These are phyloP conservation scores for Temnothorax longispinosus DNA, from an alignment of 1,140 invertebrate species.

Conservation along the genomic window DNA sequence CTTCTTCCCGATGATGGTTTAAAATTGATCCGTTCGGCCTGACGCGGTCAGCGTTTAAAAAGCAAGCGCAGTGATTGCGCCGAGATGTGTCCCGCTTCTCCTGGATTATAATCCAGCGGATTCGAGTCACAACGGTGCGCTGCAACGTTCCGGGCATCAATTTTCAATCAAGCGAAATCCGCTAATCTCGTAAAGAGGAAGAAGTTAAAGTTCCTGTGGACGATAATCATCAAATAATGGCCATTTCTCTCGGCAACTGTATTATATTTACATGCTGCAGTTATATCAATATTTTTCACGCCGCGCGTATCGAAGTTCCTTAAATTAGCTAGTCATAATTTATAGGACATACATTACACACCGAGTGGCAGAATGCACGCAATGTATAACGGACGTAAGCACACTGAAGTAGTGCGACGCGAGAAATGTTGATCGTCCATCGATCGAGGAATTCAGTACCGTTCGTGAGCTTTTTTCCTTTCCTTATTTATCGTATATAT, in stretches of 20 bases:
- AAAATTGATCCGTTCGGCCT: neutral
- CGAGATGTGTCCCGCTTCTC: conserved; percentile 17
- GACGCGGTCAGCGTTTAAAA: neutral
- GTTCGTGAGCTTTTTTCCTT: conserved; percentile 11
- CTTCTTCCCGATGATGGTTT: neutral
- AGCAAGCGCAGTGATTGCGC: neutral
- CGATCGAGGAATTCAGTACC: conserved; percentile 4
- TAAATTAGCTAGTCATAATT: neutral
- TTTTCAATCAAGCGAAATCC: neutral
- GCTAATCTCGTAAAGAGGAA: neutral
- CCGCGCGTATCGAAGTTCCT: neutral
- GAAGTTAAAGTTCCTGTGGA: neutral
- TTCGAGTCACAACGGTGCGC: neutral
- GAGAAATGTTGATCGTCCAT: conserved; percentile 8
- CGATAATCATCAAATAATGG: neutral
- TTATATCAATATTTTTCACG: neutral
- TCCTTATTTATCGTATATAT: neutral
- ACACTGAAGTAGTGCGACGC: neutral
- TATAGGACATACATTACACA: neutral
- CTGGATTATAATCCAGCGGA: neutral
- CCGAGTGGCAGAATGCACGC: neutral
- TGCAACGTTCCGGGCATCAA: neutral
- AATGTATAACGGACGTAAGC: neutral
- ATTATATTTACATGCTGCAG: neutral
- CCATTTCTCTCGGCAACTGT: neutral